Evolutionary conservation across 2,888 invertebrate species (phyloP).

Genomic region (Pammene fasciana): DNA sequence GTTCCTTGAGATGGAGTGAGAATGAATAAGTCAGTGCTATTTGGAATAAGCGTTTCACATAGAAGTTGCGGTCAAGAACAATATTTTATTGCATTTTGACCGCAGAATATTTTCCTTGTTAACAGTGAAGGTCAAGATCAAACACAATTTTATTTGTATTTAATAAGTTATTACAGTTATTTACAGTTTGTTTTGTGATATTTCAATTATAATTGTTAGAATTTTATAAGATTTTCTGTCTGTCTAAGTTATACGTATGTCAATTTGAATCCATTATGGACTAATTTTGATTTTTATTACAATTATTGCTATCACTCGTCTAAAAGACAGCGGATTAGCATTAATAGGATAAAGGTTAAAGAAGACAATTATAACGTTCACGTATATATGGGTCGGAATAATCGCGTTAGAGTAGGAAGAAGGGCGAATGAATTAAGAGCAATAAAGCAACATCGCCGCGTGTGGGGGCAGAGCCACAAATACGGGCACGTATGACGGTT

Average conservation of each 20-base stretch:
- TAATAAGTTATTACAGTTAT: too few relatives aligned
- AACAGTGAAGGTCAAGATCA: background rate
- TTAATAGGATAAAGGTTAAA: conserved; percentile 30
- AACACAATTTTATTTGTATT: background rate
- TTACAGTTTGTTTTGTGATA: too few relatives aligned
- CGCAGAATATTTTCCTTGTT: background rate
- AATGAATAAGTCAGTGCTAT: background rate
- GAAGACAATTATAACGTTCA: conserved; percentile 28
- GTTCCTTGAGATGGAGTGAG: background rate
- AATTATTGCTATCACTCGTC: too few relatives aligned
- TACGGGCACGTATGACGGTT: background rate
- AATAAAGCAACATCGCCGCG: conserved; percentile 37
- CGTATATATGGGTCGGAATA: conserved; percentile 32
- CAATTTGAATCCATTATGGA: too few relatives aligned
- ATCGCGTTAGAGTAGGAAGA: conserved; percentile 30
- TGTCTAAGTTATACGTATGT: too few relatives aligned
- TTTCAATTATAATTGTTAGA: too few relatives aligned
- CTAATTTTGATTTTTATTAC: too few relatives aligned
- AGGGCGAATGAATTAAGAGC: conserved; percentile 46
- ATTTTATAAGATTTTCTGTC: too few relatives aligned
- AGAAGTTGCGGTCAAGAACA: conserved; percentile 3
- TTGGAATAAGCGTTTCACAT: background rate
- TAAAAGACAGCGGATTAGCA: background rate
- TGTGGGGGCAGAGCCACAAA: conserved; percentile 23
- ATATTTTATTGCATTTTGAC: background rate